Base-by-base conservation (phyloP, 2,113 vertebrate genomes). In the Odocoileus hemionus region DNA sequence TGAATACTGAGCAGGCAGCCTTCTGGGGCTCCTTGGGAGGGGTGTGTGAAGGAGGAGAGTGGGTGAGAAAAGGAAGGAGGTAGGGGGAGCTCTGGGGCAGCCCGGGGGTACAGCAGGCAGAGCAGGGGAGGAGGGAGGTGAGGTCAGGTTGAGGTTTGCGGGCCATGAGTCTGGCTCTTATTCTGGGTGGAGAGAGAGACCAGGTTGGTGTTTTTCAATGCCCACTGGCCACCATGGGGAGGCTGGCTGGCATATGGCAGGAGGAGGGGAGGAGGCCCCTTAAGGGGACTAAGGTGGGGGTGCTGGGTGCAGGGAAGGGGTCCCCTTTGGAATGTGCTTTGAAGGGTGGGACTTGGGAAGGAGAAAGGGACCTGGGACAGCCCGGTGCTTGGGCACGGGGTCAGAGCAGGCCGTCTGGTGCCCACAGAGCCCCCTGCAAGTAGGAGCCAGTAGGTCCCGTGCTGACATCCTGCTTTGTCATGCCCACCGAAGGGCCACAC, bases 71-170 rank as follows among this genome's bases (percentile, higher is more conserved):
- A 28, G 55, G 26, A 4, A 3, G 0, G 47, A 1, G 6, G 11
- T n/a, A 5, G n/a, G 15, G 50, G 47, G 60, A 26, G 39, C 36
- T 13, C 50, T 64, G 28, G 33, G 57, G 28, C 14, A 8, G 54
- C 2, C 15, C 3, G 17, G 45, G 67, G 28, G 55, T 2, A 1
- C 11, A 12, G 2, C 0, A 5, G 36, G 2, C 11, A 8, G 28
- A 25, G 36, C 19, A 7, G 36, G 23, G 54, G 25, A 1, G 10
- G 21, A 26, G 5, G 88, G 52, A 10, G 15, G 28, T 5, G 70
- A 58, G 16, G 43, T 86, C 54, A 21, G 45, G 26, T 2, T 17
- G 26, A 47, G 55, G 76, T 13, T 60, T 47, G 13, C 7, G 39
- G 54, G 30, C 25, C 8, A 8, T 1, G 21, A 45, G 82, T 70